Base-by-base conservation (phyloP, 2,113 vertebrate species). In the Caloenas nicobarica region DNA sequence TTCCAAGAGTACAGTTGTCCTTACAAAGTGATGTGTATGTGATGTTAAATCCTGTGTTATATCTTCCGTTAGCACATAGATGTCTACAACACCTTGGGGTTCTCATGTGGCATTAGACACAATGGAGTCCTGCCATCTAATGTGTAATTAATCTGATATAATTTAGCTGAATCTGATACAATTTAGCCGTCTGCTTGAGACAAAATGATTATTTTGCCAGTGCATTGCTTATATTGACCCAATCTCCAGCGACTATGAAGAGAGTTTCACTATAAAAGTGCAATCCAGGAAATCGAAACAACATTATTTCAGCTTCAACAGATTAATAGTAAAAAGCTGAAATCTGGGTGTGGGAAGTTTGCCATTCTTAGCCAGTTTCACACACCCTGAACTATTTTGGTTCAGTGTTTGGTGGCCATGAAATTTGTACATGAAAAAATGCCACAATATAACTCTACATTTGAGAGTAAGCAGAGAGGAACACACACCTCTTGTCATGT, bases 311-410 rank as follows among this genome's bases (percentile, higher is more conserved):
- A 36, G 7, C 44, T 64, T 15, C 19, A 18, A 5, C 0, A 28
- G n/a, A 11, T 62, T 6, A 17, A 5, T 4, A 48, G 3, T 42
- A 29, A 40, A 51, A 51, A 46, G 18, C 5, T 13, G 26, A 64
- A 77, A 84, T 62, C 2, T 44, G 4, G 7, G 16, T 7, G 44
- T 73, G 53, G 3, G 16, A n/a, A 29, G 1, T 74, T 88, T 51
- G 12, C 31, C 9, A 16, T 36, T n/a, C 50, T 54, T 40, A 44
- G 22, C 18, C 1, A 2, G 1, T 54, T 84, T 70, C 31, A 15
- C 0, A 11, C 31, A 9, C 0, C 1, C 56, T 51, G 86, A 58
- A n/a, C 36, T 24, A 25, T 0, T 0, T 13, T 46, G 11, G 29
- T 40, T 61, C 38, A 25, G 8, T 10, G 80, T 66, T 58, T 58